Evolutionary conservation across 2,888 invertebrate species (phyloP), one percentile per base, ranked within the genome.

Genomic region (Brenthis daphne): DNA sequence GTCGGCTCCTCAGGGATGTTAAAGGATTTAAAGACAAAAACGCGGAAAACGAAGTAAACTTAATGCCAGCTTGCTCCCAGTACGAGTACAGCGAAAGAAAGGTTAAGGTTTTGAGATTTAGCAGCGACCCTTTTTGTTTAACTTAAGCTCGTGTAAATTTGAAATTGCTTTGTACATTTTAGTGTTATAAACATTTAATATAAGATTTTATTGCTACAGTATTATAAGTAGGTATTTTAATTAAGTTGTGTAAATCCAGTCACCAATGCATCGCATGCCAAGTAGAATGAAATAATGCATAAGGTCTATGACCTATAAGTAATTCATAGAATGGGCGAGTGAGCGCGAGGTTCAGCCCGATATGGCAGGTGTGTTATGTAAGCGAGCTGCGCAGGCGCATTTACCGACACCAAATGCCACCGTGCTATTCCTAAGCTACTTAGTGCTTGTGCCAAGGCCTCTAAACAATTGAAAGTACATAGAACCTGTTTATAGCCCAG

Each of bases 361-460:
- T 91, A 92, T 88, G 92, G 92, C 92, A 92, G 92, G 92, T 92
- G 91, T 83, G 90, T 92, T 92, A 91, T 90, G 91, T 91, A 92
- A 92, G 85, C 85, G 81, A 79, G 77, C 80, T 78, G 82, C 82
- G 86, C 86, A 80, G 77, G 80, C 81, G 79, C 81, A 81, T 79
- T 80, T 80, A 81, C 76, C 73, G 80, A 82, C 80, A 85, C 85
- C 83, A 88, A 90, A 90, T 90, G 87, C 87, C 87, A 88, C 82
- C 77, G 83, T 80, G 82, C 85, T 86, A 85, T 84, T 85, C 86
- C 85, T 83, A 84, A 82, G 84, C 83, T 82, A 81, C 82, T 80
- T 80, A 79, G 74, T 81, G 79, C 82, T 81, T 80, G 85, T 84
- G 86, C 87, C 90, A 90, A 90, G 89, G 90, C 83, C 85, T 80